Evolutionary conservation across 2,888 invertebrate species (phyloP).

Genomic region (Mythimna impura): DNA sequence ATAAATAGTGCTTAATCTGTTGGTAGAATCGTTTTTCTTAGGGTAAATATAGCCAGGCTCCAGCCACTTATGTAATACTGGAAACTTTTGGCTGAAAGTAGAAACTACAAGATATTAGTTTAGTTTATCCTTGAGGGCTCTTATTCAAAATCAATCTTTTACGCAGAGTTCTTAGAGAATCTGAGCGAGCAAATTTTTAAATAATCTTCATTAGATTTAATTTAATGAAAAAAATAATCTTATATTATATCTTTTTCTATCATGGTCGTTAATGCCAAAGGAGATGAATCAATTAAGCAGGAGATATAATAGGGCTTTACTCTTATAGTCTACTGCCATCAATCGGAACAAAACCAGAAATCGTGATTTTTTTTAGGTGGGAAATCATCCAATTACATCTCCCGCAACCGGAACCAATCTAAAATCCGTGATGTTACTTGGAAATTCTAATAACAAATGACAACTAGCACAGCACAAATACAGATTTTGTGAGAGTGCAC

Average conservation of each 20-base stretch:
- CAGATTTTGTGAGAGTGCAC: no score
- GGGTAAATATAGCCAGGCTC: slow-evolving; percentile 24
- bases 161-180: neutral
- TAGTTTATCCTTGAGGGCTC: neutral
- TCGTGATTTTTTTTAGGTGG: no score
- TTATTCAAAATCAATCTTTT: neutral
- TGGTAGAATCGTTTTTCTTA: slow-evolving; percentile 48
- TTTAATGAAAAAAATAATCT: no score
- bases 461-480: no score
- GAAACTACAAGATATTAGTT: slow-evolving; percentile 6
- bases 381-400: no score
- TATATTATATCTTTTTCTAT: no score
- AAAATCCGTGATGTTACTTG: neutral
- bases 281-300: no score
- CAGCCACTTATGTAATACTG: slow-evolving; percentile 28
- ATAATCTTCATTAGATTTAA: neutral
- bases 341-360: neutral
- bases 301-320: no score
- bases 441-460: neutral
- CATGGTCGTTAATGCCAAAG: no score
- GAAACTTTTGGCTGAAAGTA: slow-evolving; percentile 23
- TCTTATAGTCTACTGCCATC: neutral
- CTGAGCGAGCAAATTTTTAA: neutral
- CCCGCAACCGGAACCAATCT: no score
- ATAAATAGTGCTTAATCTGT: slow-evolving; percentile 62